Percentiles rank a stretch among this genome's conserved stretches.
phyloP scores from a whole-genome alignment of 1,140 invertebrate species.

The Agraylea sexmaculata region DNA sequence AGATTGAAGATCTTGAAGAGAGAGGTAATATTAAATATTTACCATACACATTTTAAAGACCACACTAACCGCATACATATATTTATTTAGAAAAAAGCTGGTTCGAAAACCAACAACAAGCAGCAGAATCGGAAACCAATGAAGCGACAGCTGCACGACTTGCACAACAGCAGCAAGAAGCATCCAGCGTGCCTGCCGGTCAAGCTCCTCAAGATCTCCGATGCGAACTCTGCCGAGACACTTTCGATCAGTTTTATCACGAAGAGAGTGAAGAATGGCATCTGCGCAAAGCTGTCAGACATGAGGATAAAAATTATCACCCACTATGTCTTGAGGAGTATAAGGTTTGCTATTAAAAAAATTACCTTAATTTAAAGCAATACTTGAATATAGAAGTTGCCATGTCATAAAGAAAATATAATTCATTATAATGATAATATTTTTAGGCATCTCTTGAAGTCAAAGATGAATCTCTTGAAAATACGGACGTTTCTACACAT shows the following conservation, averaged over 20 bases:
- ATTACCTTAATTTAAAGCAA: not conserved
- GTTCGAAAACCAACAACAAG: constrained; percentile 64
- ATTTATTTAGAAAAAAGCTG: constrained; percentile 65
- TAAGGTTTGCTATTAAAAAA: constrained; percentile 45
- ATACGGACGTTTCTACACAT: constrained; percentile 19
- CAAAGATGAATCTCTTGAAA: constrained; percentile 26
- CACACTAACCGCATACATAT: not conserved
- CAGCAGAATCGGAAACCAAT: constrained; percentile 27
- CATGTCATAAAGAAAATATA: too few relatives aligned
- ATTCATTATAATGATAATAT: constrained; percentile 1
- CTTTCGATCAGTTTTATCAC: constrained; percentile 87
- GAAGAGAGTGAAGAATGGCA: constrained; percentile 96
- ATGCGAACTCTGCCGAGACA: constrained; percentile 84
- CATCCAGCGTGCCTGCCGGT: constrained; percentile 50
- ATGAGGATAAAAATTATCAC: constrained; percentile 76
- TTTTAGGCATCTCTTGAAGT: constrained; percentile 24
- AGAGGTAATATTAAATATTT: constrained; percentile 47
- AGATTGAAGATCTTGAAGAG: constrained; percentile 86
- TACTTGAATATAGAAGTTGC: too few relatives aligned
- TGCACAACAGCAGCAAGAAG: constrained; percentile 38
- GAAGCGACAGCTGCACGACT: constrained; percentile 29
- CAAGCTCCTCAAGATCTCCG: constrained; percentile 42
- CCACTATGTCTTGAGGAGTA: constrained; percentile 84
- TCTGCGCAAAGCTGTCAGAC: constrained; percentile 65
- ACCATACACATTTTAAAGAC: not conserved